Base-by-base conservation (phyloP, 2,888 invertebrate species). In the Allolobophora icterica region DNA sequence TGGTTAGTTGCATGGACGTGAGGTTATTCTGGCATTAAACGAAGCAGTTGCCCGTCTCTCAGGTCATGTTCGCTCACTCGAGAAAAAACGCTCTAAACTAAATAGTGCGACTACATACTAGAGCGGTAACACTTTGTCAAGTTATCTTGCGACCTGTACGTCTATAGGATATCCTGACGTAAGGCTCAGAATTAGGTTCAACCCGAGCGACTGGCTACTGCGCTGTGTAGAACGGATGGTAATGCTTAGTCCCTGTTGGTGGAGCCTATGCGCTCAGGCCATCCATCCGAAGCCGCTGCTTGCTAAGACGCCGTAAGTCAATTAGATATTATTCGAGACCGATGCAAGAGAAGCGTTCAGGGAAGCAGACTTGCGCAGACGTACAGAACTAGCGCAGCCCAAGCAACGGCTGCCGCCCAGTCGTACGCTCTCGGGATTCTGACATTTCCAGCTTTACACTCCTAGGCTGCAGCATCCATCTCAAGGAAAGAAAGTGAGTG, bases 121-220 rank as follows among this genome's bases (percentile, higher is more conserved):
- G n/a, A 71, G n/a, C 71, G 71, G 71, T n/a, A 71, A n/a, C 71
- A 17, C n/a, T n/a, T n/a, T n/a, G 71, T 71, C n/a, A 71, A 71
- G 71, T n/a, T 71, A 71, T 71, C 71, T 71, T 71, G 8, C 71
- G 71, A 71, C 30, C 8, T 71, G 71, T 71, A 71, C 8, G 71
- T n/a, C 71, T n/a, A n/a, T 71, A n/a, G 71, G 71, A 71, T 71
- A 71, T 71, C 71, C 71, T 71, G 71, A n/a, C n/a, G 71, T 71
- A 71, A 5, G 71, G n/a, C 4, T n/a, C 71, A 71, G 71, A 71
- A n/a, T 71, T 71, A 71, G 71, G 71, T 13, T 71, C 11, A 30
- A 71, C 71, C 30, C n/a, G 13, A 30, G 71, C 30, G 71, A 71
- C 13, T 71, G 71, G 71, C 71, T 30, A n/a, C n/a, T 45, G 45